A percentile compares a stretch with the other conserved stretches of the same genome.
phyloP scores from a whole-genome alignment of 1,140 invertebrate genomes.

The Octopus sinensis region DNA sequence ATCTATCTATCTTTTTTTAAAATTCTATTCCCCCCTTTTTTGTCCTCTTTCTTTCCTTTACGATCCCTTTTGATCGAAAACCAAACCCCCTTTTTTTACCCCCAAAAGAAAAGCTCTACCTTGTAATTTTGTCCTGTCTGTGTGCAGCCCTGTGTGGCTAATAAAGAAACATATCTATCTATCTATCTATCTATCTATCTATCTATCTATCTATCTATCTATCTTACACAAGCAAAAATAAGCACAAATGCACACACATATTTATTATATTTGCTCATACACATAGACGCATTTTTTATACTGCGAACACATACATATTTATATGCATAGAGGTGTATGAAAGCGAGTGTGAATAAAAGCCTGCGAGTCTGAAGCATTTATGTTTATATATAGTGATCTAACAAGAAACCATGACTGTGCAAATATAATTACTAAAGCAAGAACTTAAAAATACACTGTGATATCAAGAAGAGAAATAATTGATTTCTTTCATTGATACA shows the following conservation, averaged over 20 bases:
- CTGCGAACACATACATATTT: background rate
- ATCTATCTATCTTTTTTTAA: slow-evolving; percentile 3
- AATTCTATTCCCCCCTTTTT: too few species aligned
- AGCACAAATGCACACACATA: background rate
- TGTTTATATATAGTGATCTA: background rate
- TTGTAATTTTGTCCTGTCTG: too few species aligned
- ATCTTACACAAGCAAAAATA: background rate
- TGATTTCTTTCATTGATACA: too few species aligned
- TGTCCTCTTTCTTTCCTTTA: too few species aligned
- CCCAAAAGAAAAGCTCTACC: too few species aligned
- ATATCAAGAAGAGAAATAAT: too few species aligned
- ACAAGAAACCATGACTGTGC: too few species aligned
- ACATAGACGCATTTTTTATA: background rate
- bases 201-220: slow-evolving; percentile 3
- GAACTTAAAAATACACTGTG: too few species aligned
- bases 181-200: background rate
- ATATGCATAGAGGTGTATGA: background rate
- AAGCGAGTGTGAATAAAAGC: background rate
- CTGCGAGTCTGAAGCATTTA: background rate
- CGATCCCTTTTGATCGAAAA: too few species aligned
- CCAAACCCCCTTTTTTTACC: too few species aligned
- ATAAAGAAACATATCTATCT: background rate
- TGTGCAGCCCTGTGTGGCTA: too few species aligned
- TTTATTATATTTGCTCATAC: background rate
- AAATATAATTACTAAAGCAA: too few species aligned